These are phyloP conservation scores for Neoitamus cyanurus DNA, from an alignment of 2,888 invertebrate species.

Conservation along the genomic window DNA sequence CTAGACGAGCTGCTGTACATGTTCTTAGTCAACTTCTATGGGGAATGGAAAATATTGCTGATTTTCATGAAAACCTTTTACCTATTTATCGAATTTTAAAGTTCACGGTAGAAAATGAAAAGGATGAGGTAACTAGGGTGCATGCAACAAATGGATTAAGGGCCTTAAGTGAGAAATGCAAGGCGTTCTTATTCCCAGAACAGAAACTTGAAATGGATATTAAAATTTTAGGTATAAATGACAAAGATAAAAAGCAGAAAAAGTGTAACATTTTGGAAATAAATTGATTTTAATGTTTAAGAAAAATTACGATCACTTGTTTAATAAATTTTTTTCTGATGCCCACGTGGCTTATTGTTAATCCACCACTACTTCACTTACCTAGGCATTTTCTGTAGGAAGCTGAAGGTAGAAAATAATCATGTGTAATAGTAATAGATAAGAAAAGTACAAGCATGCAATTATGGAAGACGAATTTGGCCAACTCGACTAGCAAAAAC, in stretches of 20 bases:
- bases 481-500: too few relatives aligned
- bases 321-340: too few relatives aligned
- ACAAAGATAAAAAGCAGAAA: slow-evolving; percentile 52
- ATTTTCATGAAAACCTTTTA: slow-evolving; percentile 62
- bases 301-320: neutral
- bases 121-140: slow-evolving; percentile 60
- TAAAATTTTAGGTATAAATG: slow-evolving; percentile 61
- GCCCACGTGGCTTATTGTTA: too few relatives aligned
- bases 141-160: slow-evolving; percentile 64
- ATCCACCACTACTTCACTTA: too few relatives aligned
- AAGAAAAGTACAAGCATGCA: too few relatives aligned
- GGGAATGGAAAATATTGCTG: slow-evolving; percentile 63
- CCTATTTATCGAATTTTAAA: slow-evolving; percentile 63
- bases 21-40: slow-evolving; percentile 62
- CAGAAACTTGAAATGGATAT: slow-evolving; percentile 60
- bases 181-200: slow-evolving; percentile 57
- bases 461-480: too few relatives aligned
- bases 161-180: slow-evolving; percentile 61
- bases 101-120: slow-evolving; percentile 58
- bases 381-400: too few relatives aligned
- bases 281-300: slow-evolving; percentile 52
- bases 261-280: slow-evolving; percentile 59
- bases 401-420: too few relatives aligned
- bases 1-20: slow-evolving; percentile 62
- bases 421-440: too few relatives aligned